phyloP scores from a whole-genome alignment of 1,140 invertebrate species.

The Gryllus bimaculatus region DNA sequence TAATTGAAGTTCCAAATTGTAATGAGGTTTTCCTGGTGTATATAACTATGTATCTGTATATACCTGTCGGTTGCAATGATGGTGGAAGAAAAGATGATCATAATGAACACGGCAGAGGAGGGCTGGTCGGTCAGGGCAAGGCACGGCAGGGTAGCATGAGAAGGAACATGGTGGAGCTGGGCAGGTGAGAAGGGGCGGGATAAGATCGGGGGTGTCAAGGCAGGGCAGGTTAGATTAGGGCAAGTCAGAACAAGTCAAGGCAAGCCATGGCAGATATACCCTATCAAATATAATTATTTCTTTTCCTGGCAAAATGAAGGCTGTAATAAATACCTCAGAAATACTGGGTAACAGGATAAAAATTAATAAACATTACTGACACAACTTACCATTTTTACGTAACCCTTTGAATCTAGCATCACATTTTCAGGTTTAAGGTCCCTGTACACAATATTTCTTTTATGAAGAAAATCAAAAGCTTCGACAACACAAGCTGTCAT shows the following conservation, averaged over 20 bases:
- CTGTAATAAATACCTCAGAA: background rate
- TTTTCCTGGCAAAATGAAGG: background rate
- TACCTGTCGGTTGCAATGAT: too few species aligned
- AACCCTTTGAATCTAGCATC: slow-evolving; percentile 75
- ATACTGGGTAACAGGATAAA: background rate
- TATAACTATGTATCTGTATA: too few species aligned
- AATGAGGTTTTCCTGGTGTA: too few species aligned
- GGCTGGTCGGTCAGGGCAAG: too few species aligned
- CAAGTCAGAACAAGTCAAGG: background rate
- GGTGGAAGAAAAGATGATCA: too few species aligned
- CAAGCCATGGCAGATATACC: background rate
- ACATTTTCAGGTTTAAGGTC: slow-evolving; percentile 95
- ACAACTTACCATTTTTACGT: slow-evolving; percentile 73
- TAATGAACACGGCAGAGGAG: too few species aligned
- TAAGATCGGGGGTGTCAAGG: background rate
- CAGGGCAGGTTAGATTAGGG: background rate
- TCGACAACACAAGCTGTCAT: slow-evolving; percentile 86
- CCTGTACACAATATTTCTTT: slow-evolving; percentile 78
- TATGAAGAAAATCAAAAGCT: slow-evolving; percentile 78
- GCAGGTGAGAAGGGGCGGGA: background rate
- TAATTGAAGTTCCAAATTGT: too few species aligned
- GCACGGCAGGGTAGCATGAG: too few species aligned
- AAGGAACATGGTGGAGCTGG: too few species aligned
- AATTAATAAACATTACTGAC: background rate
- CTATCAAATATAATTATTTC: background rate